These are phyloP conservation scores for Mimumesa dahlbomi DNA, from an alignment of 2,888 invertebrate species.

Conservation along the genomic window DNA sequence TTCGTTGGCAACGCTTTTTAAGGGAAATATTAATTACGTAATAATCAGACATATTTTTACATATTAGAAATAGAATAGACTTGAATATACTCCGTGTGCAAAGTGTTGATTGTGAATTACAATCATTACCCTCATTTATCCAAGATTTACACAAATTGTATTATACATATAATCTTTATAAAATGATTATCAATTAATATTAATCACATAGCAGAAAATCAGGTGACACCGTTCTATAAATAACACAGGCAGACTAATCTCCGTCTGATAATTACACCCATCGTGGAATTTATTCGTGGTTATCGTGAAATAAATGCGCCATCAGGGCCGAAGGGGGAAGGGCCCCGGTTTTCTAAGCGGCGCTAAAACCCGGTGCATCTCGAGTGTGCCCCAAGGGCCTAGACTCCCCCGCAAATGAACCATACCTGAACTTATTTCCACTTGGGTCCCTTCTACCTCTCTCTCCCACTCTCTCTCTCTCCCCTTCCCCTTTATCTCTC, in stretches of 20 bases:
- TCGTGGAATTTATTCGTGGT: slow-evolving; percentile 61
- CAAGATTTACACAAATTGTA: too few species aligned
- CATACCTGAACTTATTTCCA: slow-evolving; percentile 71
- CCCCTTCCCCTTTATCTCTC: background rate
- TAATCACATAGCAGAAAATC: too few species aligned
- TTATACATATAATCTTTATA: too few species aligned
- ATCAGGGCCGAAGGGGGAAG: slow-evolving; percentile 28
- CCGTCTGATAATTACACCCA: slow-evolving; percentile 48
- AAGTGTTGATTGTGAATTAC: too few species aligned
- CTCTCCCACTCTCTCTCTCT: slow-evolving; percentile 31
- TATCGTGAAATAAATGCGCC: slow-evolving; percentile 57
- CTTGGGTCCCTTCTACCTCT: slow-evolving; percentile 58
- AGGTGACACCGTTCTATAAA: too few species aligned
- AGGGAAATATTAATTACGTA: too few species aligned
- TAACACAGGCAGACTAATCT: slow-evolving; percentile 25
- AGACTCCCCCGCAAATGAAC: slow-evolving; percentile 62
- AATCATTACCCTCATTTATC: too few species aligned
- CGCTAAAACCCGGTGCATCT: slow-evolving; percentile 54
- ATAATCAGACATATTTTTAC: too few species aligned
- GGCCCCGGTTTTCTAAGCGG: slow-evolving; percentile 57
- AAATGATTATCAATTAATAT: too few species aligned
- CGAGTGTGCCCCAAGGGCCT: slow-evolving; percentile 17
- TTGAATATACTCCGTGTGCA: too few species aligned
- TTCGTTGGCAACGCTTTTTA: too few species aligned
- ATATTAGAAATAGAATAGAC: too few species aligned